These are phyloP conservation scores for Drosophila tani DNA, from an alignment of 1,140 invertebrate species.

Conservation along the genomic window DNA sequence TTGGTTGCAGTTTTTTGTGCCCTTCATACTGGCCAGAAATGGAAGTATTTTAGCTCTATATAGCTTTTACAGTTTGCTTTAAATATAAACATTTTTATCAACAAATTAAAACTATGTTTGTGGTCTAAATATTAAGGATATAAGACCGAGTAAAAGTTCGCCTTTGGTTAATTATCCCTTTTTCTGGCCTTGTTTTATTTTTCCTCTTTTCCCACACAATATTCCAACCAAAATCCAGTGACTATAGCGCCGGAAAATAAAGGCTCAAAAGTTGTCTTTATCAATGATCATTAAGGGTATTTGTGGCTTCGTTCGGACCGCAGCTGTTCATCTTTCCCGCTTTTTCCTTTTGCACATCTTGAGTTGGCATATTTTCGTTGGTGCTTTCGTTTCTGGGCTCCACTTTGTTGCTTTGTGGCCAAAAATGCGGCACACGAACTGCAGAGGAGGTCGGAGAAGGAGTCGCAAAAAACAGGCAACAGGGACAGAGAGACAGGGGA, in stretches of 20 bases:
- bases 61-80: neutral
- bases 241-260: constrained; percentile 8
- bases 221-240: constrained; percentile 2
- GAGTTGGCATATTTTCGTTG: constrained; percentile 48
- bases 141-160: neutral
- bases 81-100: neutral
- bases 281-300: constrained; percentile 46
- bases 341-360: constrained; percentile 28
- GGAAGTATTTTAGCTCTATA: neutral
- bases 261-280: constrained; percentile 29
- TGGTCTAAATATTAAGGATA: neutral
- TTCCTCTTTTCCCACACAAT: neutral
- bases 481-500: neutral
- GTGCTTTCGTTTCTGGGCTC: constrained; percentile 8
- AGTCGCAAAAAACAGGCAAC: constrained; percentile 13
- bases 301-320: constrained; percentile 25
- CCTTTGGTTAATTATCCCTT: neutral
- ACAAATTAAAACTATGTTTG: neutral
- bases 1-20: constrained; percentile 1
- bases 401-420: constrained; percentile 48
- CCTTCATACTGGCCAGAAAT: neutral
- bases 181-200: neutral
- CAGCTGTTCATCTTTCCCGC: constrained; percentile 26
- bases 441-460: neutral
- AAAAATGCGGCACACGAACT: constrained; percentile 50